These are phyloP conservation scores for Trichoplusia ni DNA, from an alignment of 1,140 invertebrate species.

Conservation along the genomic window DNA sequence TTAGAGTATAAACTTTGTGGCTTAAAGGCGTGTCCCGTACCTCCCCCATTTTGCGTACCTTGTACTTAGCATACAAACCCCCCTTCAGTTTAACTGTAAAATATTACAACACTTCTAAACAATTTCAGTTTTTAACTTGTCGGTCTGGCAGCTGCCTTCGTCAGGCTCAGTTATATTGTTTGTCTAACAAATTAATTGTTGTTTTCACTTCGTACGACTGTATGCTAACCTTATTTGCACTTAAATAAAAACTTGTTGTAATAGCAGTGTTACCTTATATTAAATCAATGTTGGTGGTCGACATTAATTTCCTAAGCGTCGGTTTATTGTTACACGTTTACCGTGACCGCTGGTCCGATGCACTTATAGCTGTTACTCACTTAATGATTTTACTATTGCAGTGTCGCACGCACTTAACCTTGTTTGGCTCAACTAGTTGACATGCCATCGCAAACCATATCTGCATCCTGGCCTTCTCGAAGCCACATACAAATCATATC, in stretches of 20 bases:
- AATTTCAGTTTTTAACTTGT: conserved; percentile 1
- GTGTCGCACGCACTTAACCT: conserved; percentile 50
- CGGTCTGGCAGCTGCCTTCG: neutral
- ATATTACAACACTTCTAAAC: neutral
- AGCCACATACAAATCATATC: conserved; percentile 42
- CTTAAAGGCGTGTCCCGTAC: conserved; percentile 15
- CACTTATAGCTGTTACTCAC: conserved; percentile 49
- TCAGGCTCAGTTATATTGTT: neutral
- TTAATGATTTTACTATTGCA: conserved; percentile 41
- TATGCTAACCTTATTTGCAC: neutral
- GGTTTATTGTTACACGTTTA: conserved; percentile 51
- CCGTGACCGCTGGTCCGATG: conserved; percentile 56
- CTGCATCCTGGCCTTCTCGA: conserved; percentile 60
- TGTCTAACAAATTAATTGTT: neutral
- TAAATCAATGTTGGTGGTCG: conserved; percentile 30
- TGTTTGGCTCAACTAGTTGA: conserved; percentile 55
- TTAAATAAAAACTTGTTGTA: conserved; percentile 1
- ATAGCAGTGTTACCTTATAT: conserved; percentile 9
- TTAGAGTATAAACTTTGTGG: conserved; percentile 10
- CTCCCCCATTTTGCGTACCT: neutral
- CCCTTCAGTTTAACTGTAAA: conserved; percentile 2
- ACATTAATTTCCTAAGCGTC: conserved; percentile 31
- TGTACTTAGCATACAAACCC: conserved; percentile 6
- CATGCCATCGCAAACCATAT: conserved; percentile 55
- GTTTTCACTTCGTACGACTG: neutral